These are phyloP conservation scores for Microctenopoma stevenorrisi DNA, from an alignment of 2,797 vertebrate genomes.

Conservation along the genomic window DNA sequence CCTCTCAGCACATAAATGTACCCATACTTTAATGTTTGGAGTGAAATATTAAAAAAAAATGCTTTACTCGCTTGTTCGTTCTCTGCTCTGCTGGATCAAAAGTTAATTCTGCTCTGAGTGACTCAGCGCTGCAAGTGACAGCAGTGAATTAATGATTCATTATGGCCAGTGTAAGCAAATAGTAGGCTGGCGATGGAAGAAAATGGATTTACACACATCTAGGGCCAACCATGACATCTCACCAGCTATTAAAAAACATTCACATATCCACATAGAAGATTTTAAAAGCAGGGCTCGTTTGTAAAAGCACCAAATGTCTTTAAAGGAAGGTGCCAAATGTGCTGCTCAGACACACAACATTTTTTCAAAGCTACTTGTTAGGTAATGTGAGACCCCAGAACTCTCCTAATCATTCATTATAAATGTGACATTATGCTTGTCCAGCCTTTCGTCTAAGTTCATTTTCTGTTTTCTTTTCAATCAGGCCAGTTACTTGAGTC, in stretches of 20 bases:
- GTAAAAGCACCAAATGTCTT: conserved; percentile 21
- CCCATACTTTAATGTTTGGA: conserved; percentile 19
- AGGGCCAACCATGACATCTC: conserved; percentile 72
- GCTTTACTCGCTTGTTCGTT: conserved; percentile 48
- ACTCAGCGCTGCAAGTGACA: conserved; percentile 74
- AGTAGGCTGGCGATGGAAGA: conserved; percentile 63
- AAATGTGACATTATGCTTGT: conserved; percentile 52
- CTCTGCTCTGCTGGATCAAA: conserved; percentile 60
- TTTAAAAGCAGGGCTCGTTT: conserved; percentile 30
- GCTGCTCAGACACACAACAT: conserved; percentile 25
- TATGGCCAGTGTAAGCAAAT: conserved; percentile 79
- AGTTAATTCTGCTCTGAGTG: conserved; percentile 70
- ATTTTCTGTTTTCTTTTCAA: conserved; percentile 63
- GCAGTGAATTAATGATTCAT: conserved; percentile 83
- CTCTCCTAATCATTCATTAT: conserved; percentile 57
- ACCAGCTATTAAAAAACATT: conserved; percentile 51
- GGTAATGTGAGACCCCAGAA: conserved; percentile 51
- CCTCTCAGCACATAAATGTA: conserved; percentile 27
- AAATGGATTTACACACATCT: conserved; percentile 75
- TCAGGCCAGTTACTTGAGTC: conserved; percentile 46
- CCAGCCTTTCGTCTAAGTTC: conserved; percentile 49
- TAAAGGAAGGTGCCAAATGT: conserved; percentile 21
- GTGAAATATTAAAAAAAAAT: conserved; percentile 8
- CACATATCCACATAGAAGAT: conserved; percentile 26
- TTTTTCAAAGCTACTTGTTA: conserved; percentile 17